Percentiles rank a stretch among this genome's conserved stretches.
Conservation (phyloP, 2,888 invertebrate species). For the Caenorhabditis macrosperma region DNA sequence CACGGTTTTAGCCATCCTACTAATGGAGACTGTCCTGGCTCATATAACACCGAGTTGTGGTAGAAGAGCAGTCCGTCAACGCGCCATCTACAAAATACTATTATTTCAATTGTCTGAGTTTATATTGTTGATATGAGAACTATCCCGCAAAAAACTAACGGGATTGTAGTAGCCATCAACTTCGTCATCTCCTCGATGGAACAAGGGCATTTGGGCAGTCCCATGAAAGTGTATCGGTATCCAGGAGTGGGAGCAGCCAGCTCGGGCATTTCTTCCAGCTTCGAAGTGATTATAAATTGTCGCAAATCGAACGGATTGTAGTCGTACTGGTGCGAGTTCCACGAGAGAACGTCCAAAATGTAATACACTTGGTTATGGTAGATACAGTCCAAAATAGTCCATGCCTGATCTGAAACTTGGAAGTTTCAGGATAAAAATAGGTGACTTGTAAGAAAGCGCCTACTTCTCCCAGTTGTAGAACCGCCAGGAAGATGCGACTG, state of each 20-base stretch:
- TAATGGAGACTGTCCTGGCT: conserved; percentile 88
- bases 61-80: conserved; percentile 94
- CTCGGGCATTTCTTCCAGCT: conserved; percentile 84
- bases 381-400: conserved; percentile 90
- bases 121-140: background rate
- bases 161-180: conserved; percentile 59
- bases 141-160: conserved; percentile 45
- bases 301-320: conserved; percentile 85
- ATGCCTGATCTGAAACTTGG: conserved; percentile 68
- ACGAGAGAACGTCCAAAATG: conserved; percentile 89
- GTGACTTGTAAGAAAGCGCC: conserved; percentile 3
- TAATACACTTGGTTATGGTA: conserved; percentile 84
- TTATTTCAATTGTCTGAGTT: background rate
- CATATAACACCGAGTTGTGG: conserved; percentile 87
- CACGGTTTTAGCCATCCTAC: conserved; percentile 90
- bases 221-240: conserved; percentile 81
- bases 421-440: too few relatives aligned
- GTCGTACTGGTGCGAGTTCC: conserved; percentile 82
- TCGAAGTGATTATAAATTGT: conserved; percentile 88
- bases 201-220: conserved; percentile 81
- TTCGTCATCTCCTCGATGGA: conserved; percentile 71
- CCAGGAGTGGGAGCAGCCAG: conserved; percentile 14
- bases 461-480: conserved; percentile 28
- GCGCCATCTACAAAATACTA: conserved; percentile 68
- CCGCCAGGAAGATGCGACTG: conserved; percentile 85